phyloP scores from a whole-genome alignment of 2,113 vertebrate species.

The Corvus hawaiiensis region DNA sequence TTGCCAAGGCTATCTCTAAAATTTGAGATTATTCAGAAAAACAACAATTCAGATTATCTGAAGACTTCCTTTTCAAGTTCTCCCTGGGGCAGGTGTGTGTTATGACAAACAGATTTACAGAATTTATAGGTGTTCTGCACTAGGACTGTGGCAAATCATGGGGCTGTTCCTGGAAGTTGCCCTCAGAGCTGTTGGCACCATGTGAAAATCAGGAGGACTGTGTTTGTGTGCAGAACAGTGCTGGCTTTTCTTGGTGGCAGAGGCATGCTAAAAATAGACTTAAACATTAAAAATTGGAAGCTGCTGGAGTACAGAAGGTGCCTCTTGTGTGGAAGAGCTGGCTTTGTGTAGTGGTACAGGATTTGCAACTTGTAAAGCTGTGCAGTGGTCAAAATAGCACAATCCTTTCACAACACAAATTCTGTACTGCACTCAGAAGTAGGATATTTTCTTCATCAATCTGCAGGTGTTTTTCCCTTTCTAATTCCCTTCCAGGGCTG shows the following conservation, averaged over 20 bases:
- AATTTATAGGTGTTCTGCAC: background rate
- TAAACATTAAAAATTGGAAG: background rate
- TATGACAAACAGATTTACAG: background rate
- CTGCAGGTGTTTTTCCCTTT: background rate
- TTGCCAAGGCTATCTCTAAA: background rate
- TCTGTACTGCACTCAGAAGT: background rate
- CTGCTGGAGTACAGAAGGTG: background rate
- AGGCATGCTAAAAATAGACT: background rate
- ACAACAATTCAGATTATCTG: background rate
- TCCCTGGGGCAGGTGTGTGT: background rate
- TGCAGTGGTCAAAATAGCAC: background rate
- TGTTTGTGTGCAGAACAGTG: background rate
- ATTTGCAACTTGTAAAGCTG: background rate
- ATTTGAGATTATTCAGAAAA: background rate
- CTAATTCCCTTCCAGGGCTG: background rate
- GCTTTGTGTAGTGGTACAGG: background rate
- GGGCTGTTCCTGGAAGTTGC: background rate
- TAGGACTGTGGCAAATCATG: background rate
- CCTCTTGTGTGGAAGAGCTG: accelerated
- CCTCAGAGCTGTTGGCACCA: background rate
- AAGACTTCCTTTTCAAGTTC: background rate
- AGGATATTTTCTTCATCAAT: background rate
- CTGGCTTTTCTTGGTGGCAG: background rate
- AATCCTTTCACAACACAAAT: background rate
- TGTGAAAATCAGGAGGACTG: accelerated